Base-by-base conservation (phyloP, 1,140 invertebrate species). In the Danaus melanippus region DNA sequence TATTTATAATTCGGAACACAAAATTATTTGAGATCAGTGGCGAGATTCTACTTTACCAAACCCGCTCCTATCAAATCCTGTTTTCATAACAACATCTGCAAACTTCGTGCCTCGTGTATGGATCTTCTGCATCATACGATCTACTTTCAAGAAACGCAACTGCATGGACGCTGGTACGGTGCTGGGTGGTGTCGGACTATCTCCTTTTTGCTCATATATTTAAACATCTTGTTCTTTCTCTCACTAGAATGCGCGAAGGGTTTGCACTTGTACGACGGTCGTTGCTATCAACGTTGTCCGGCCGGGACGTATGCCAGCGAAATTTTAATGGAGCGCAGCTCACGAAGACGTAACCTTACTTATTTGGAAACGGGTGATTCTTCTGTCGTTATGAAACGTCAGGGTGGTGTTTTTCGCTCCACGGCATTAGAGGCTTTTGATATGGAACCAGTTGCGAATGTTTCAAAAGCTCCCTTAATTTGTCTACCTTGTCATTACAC, bases 11-110 rank as follows among this genome's bases (percentile, higher is more conserved):
- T 41, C 60, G 49, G 10, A 46, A 65, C 66, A 74, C 79, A 79
- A 84, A 84, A 83, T 85, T 85, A 85, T 72, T 75, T 81, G 83
- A 86, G 80, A 86, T 86, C 82, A 86, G 82, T 69, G 80, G 78
- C 82, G 82, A 86, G 82, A 81, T 76, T 83, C 79, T 83, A 74
- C 59, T 67, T n/a, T 60, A 72, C 71, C 68, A 72, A 62, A 64
- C 71, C 76, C 66, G 62, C 65, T 69, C 76, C 66, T 71, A 68
- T 76, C 71, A 64, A 66, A 62, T 53, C 72, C 73, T 71, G 64
- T 67, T 67, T 64, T 69, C 62, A 64, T 70, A 67, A 64, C 57
- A 67, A 44, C 66, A 54, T 68, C 70, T 74, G 55, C 67, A 66
- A 73, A 65, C 71, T 71, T 72, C 71, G 74, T 62, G 64, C 66